phyloP scores from a whole-genome alignment of 2,797 vertebrate species.

The Amphiprion clarkii region DNA sequence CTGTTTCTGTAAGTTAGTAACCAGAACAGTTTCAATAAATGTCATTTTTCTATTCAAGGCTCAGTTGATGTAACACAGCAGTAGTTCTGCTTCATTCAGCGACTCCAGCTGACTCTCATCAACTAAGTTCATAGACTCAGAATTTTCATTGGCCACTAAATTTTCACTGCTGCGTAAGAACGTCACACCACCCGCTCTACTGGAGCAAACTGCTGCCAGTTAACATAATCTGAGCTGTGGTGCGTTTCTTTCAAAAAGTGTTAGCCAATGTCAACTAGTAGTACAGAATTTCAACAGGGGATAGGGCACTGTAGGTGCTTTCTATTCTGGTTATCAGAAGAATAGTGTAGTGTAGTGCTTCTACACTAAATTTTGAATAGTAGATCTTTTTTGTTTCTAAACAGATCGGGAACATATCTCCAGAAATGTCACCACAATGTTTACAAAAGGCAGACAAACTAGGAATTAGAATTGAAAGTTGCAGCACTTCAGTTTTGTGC shows the following conservation, averaged over 20 bases:
- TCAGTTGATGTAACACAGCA: constrained; percentile 20
- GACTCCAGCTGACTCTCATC: constrained; percentile 5
- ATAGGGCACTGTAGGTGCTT: constrained; percentile 1
- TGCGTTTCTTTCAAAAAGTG: constrained; percentile 5
- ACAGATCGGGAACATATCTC: not conserved
- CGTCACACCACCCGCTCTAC: constrained; percentile 30
- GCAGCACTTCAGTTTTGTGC: too few relatives aligned
- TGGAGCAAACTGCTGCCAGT: constrained; percentile 30
- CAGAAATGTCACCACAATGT: not conserved
- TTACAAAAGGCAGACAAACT: too few relatives aligned
- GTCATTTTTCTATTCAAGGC: constrained; percentile 4
- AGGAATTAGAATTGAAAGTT: too few relatives aligned
- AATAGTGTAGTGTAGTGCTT: too few relatives aligned
- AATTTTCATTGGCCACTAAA: constrained; percentile 18
- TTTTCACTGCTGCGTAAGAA: constrained; percentile 30
- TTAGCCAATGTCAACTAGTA: not conserved
- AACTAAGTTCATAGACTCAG: constrained; percentile 1
- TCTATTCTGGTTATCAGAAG: not conserved
- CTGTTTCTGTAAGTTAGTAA: constrained; percentile 33
- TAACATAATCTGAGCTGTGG: not conserved
- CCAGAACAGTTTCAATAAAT: constrained; percentile 32
- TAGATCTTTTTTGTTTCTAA: not conserved
- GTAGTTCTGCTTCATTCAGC: constrained; percentile 2
- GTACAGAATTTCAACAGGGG: not conserved
- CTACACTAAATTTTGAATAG: not conserved